These are phyloP conservation scores for Pycnomerus fuliginosus DNA, from an alignment of 2,888 invertebrate species.

Conservation along the genomic window DNA sequence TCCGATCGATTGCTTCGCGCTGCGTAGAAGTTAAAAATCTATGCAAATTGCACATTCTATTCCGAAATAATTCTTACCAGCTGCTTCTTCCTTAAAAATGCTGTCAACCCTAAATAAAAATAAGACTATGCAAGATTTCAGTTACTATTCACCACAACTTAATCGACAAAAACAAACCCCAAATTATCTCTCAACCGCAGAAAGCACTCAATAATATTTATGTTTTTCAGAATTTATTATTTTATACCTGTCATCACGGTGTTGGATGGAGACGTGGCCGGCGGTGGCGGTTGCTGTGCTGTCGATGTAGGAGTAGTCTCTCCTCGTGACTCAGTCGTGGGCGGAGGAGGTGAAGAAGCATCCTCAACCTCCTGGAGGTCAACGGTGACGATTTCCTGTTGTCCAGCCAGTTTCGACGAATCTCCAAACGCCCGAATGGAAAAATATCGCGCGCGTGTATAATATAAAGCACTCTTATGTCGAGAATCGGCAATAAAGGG, in stretches of 20 bases:
- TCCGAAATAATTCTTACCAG: too few relatives aligned
- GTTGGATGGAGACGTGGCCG: conserved; percentile 48
- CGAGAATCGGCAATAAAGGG: conserved; percentile 8
- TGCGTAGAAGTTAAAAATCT: too few relatives aligned
- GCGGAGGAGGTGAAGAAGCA: conserved; percentile 38
- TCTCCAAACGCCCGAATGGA: conserved; percentile 15
- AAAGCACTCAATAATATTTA: too few relatives aligned
- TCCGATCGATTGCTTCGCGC: too few relatives aligned
- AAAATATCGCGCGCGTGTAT: conserved; percentile 1
- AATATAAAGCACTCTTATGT: conserved; percentile 5
- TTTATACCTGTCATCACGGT: conserved; percentile 52
- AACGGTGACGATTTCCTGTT: conserved; percentile 48
- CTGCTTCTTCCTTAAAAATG: too few relatives aligned
- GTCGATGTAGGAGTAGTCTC: conserved; percentile 38
- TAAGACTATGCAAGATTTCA: too few relatives aligned
- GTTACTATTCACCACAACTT: too few relatives aligned
- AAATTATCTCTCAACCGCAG: too few relatives aligned
- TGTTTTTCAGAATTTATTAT: too few relatives aligned
- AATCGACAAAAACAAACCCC: too few relatives aligned
- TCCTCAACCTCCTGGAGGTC: conserved; percentile 52
- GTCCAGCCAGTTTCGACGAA: conserved; percentile 48
- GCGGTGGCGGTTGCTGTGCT: conserved; percentile 40
- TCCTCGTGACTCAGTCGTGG: conserved; percentile 37
- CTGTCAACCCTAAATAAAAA: too few relatives aligned
- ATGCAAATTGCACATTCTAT: too few relatives aligned